A percentile compares a stretch with the other conserved stretches of the same genome.
phyloP scores from a whole-genome alignment of 2,888 invertebrate genomes.

The Limenitis camilla region DNA sequence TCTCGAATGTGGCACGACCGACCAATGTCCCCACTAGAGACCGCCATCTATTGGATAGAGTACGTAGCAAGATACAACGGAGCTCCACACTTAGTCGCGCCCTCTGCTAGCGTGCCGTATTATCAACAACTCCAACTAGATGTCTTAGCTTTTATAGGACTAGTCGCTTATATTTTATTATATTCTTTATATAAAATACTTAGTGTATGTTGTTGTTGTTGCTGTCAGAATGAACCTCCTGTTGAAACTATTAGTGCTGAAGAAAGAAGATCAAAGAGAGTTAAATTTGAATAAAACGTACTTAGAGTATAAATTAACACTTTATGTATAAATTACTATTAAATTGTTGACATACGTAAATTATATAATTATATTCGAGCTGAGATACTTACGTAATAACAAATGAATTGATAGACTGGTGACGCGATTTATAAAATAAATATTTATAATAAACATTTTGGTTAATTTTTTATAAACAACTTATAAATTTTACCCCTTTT shows the following conservation, averaged over 20 bases:
- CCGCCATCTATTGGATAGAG: constrained; percentile 75
- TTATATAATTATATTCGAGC: constrained; percentile 2
- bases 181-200: constrained; percentile 52
- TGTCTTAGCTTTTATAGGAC: constrained; percentile 52
- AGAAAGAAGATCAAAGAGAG: constrained; percentile 54
- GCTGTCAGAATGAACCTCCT: constrained; percentile 37
- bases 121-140: constrained; percentile 62
- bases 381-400: constrained; percentile 4
- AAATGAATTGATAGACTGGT: constrained; percentile 7
- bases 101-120: constrained; percentile 46
- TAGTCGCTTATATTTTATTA: constrained; percentile 48
- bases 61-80: constrained; percentile 68
- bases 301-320: not conserved
- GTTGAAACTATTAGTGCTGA: constrained; percentile 26
- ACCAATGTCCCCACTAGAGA: constrained; percentile 66
- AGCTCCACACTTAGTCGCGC: constrained; percentile 53
- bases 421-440: constrained; percentile 5
- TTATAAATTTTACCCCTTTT: too few relatives aligned
- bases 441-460: too few relatives aligned
- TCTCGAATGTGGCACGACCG: constrained; percentile 72
- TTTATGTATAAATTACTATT: not conserved
- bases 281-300: constrained; percentile 57
- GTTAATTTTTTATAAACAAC: too few relatives aligned
- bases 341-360: not conserved
- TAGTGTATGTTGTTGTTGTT: constrained; percentile 52